Percentiles rank a stretch among this genome's conserved stretches.
Evolutionary conservation across 2,888 invertebrate species (phyloP).

Genomic region (Scrobipalpa atriplicella): DNA sequence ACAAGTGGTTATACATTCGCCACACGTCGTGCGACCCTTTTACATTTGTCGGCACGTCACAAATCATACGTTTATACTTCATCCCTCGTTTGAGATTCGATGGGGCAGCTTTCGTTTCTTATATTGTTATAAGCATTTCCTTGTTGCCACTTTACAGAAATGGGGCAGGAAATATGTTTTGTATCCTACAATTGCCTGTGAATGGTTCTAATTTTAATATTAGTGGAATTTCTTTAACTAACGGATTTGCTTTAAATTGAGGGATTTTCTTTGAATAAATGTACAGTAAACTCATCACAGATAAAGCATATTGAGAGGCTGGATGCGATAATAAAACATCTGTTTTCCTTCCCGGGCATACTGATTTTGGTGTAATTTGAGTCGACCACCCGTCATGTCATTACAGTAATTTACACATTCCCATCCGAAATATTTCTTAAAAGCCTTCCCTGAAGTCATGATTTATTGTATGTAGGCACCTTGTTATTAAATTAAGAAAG

Average conservation of each 20-base stretch:
- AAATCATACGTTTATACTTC: slow-evolving; percentile 25
- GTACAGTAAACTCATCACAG: too few relatives aligned
- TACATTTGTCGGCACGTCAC: slow-evolving; percentile 23
- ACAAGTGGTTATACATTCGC: slow-evolving; percentile 10
- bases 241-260: too few relatives aligned
- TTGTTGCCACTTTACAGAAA: neutral
- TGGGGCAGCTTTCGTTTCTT: slow-evolving; percentile 16
- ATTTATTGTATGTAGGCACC: neutral
- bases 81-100: slow-evolving; percentile 21
- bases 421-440: too few relatives aligned
- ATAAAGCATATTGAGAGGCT: too few relatives aligned
- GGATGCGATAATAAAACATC: too few relatives aligned
- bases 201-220: neutral
- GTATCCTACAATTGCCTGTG: neutral
- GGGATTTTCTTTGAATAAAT: too few relatives aligned
- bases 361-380: too few relatives aligned
- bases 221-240: too few relatives aligned
- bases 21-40: neutral
- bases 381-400: too few relatives aligned
- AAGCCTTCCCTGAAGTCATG: too few relatives aligned
- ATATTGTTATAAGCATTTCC: neutral
- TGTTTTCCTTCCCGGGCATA: too few relatives aligned
- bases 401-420: too few relatives aligned
- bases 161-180: neutral
- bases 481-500: neutral